A percentile compares a stretch with the other conserved stretches of the same genome.
Conservation (phyloP, 2,888 invertebrate species). For the Melitaea athalia region DNA sequence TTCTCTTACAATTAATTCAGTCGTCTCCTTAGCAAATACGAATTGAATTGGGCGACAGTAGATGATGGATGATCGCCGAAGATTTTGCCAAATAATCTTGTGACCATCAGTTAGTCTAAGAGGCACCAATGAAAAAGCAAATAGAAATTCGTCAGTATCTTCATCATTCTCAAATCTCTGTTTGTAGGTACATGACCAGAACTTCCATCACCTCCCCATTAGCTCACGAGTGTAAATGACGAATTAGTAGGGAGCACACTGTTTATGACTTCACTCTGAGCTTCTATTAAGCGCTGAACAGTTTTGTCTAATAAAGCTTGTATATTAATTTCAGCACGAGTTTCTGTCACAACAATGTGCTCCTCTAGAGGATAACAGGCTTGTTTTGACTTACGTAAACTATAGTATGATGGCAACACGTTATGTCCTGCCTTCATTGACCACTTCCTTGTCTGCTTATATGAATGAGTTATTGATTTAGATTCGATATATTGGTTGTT, state of each 20-base stretch:
- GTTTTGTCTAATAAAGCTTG: conserved; percentile 13
- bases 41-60: too few species aligned
- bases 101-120: neutral
- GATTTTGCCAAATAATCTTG: conserved; percentile 3
- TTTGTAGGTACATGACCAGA: conserved; percentile 12
- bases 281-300: neutral
- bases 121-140: conserved; percentile 14
- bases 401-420: too few species aligned
- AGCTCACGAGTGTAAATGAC: conserved; percentile 4
- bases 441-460: too few species aligned
- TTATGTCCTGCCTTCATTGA: too few species aligned
- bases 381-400: too few species aligned
- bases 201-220: conserved; percentile 11
- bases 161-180: conserved; percentile 16
- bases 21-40: too few species aligned
- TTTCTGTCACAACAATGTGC: conserved; percentile 15
- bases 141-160: conserved; percentile 9
- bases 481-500: too few species aligned
- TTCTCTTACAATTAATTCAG: too few species aligned
- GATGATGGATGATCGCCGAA: neutral
- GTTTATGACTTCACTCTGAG: neutral
- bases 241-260: conserved; percentile 5
- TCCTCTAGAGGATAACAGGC: conserved; percentile 16
- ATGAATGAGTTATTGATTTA: too few species aligned
- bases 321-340: conserved; percentile 16